A percentile compares a stretch with the other conserved stretches of the same genome.
phyloP scores from a whole-genome alignment of 2,888 invertebrate species.

The Lobophora halterata region DNA sequence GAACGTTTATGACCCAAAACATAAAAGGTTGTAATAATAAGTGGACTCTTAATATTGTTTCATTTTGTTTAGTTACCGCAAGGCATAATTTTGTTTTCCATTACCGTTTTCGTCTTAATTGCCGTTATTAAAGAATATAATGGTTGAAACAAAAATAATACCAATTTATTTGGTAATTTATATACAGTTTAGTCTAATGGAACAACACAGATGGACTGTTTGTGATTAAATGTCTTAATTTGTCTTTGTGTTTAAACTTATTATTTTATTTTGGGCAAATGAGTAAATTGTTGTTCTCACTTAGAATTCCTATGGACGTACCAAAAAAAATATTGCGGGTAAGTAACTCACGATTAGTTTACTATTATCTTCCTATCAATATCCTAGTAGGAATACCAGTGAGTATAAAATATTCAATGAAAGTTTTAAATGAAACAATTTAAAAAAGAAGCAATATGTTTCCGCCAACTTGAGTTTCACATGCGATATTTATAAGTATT shows the following conservation, averaged over 20 bases:
- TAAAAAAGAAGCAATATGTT: too few species aligned
- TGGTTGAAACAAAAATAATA: conserved; percentile 30
- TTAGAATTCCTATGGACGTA: too few species aligned
- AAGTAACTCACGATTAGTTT: too few species aligned
- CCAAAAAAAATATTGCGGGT: too few species aligned
- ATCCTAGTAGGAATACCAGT: too few species aligned
- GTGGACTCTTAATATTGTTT: conserved; percentile 30
- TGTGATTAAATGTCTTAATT: conserved; percentile 17
- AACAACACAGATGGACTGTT: conserved; percentile 19
- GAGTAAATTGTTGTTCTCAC: too few species aligned
- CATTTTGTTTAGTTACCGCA: conserved; percentile 39
- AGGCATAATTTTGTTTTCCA: conserved; percentile 51
- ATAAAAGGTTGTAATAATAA: conserved; percentile 28
- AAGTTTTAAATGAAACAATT: too few species aligned
- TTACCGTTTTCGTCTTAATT: conserved; percentile 51
- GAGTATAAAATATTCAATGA: too few species aligned
- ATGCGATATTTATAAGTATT: too few species aligned
- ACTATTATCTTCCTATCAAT: too few species aligned
- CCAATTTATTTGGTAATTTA: conserved; percentile 35
- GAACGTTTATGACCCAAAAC: conserved; percentile 15
- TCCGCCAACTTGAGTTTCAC: too few species aligned
- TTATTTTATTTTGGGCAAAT: conserved; percentile 4
- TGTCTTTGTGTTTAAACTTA: conserved; percentile 5
- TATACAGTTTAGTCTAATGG: conserved; percentile 40
- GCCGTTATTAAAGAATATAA: conserved; percentile 47